These are phyloP conservation scores for Lucinisca nassula DNA, from an alignment of 2,888 invertebrate species.

Conservation along the genomic window DNA sequence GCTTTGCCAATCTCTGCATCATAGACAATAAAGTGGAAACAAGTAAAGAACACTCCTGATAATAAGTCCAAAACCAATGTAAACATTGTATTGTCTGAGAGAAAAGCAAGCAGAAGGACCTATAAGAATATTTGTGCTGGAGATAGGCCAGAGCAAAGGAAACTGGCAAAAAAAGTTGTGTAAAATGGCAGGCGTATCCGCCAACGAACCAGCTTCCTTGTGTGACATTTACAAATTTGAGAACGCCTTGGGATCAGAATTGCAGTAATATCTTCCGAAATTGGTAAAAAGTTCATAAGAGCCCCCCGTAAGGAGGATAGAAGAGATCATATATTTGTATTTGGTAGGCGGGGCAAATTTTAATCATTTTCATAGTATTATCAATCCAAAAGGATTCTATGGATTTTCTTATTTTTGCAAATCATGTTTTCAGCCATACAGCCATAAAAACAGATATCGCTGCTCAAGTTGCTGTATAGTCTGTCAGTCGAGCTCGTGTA, in stretches of 20 bases:
- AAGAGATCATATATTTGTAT: constrained; percentile 2
- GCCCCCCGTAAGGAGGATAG: constrained; percentile 18
- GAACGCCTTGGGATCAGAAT: not conserved
- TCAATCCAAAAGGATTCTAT: constrained; percentile 22
- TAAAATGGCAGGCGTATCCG: not conserved
- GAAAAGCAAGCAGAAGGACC: not conserved
- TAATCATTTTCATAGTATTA: constrained; percentile 5
- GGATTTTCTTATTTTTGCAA: not conserved
- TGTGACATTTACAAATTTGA: not conserved
- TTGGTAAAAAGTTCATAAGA: constrained; percentile 18
- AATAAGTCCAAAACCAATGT: not conserved
- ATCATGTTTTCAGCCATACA: not conserved
- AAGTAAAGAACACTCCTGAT: not conserved
- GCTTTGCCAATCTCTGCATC: constrained; percentile 17
- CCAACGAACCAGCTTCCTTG: not conserved
- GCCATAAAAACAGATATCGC: not conserved
- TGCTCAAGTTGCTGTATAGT: not conserved
- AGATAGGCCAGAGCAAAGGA: not conserved
- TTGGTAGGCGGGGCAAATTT: constrained; percentile 12
- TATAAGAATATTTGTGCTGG: not conserved
- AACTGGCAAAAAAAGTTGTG: not conserved
- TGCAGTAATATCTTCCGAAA: not conserved
- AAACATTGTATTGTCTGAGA: not conserved
- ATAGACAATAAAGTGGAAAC: not conserved
- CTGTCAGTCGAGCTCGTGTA: not conserved